phyloP scores from a whole-genome alignment of 2,113 vertebrate genomes.

The Rhipidura dahli region DNA sequence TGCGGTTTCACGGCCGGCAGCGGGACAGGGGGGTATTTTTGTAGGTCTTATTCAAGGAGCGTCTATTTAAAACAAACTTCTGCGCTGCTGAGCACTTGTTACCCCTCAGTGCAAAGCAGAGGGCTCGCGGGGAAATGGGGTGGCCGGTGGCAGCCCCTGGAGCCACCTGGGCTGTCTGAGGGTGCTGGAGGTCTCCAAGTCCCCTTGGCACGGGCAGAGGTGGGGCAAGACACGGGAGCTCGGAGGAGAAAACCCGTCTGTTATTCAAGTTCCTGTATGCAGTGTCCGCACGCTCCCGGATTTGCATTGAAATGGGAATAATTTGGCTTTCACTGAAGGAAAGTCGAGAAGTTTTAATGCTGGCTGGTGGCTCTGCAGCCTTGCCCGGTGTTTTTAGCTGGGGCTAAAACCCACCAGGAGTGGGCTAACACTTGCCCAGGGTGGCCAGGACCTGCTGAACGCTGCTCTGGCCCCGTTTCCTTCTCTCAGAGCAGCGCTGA shows the following conservation, averaged over 20 bases:
- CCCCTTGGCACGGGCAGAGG: fast-evolving
- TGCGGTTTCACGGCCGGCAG: constrained; percentile 14
- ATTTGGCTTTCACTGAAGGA: background rate
- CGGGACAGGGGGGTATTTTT: background rate
- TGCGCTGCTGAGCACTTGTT: background rate
- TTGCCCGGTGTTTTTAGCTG: fast-evolving
- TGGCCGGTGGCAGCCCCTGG: background rate
- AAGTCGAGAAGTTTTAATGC: fast-evolving
- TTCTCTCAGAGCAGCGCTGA: background rate
- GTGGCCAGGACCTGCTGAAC: background rate
- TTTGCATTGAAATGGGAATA: background rate
- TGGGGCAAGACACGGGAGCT: background rate
- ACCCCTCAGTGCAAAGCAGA: background rate
- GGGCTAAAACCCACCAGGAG: fast-evolving
- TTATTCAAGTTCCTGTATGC: background rate
- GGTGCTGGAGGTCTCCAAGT: background rate
- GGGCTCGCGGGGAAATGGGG: fast-evolving
- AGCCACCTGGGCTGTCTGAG: background rate
- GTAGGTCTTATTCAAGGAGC: background rate
- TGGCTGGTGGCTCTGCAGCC: fast-evolving
- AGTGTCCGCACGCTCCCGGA: fast-evolving
- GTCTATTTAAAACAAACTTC: background rate
- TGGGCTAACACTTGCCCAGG: background rate
- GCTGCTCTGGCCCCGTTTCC: background rate
- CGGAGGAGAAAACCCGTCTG: background rate